phyloP scores from a whole-genome alignment of 1,140 invertebrate genomes.

The Zeugodacus cucurbitae region DNA sequence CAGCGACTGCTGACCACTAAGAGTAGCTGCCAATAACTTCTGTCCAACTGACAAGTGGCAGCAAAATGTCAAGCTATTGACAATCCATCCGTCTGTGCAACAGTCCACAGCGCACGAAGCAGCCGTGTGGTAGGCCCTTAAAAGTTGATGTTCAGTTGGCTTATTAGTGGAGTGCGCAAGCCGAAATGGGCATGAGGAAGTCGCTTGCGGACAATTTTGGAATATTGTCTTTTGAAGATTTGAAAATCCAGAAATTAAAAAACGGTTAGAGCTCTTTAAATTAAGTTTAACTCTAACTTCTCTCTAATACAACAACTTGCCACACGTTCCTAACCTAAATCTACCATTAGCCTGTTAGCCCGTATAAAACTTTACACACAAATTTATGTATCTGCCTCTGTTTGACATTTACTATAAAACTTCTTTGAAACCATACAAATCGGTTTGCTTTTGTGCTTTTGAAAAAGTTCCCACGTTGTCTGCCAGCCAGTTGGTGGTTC shows the following conservation, averaged over 20 bases:
- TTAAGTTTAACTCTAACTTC: too few relatives aligned
- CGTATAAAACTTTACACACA: too few relatives aligned
- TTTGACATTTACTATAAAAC: too few relatives aligned
- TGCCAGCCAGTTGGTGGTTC: not conserved
- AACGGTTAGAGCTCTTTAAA: too few relatives aligned
- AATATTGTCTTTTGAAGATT: too few relatives aligned
- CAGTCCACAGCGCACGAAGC: not conserved
- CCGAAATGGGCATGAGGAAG: too few relatives aligned
- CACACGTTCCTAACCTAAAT: too few relatives aligned
- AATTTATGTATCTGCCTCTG: too few relatives aligned
- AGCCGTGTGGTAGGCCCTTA: not conserved
- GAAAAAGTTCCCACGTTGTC: constrained; percentile 11
- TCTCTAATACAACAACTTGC: too few relatives aligned
- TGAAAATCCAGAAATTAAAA: too few relatives aligned
- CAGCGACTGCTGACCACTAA: not conserved
- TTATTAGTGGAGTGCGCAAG: not conserved
- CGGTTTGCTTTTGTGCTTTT: not conserved
- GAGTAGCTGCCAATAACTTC: constrained; percentile 32
- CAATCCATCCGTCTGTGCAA: not conserved
- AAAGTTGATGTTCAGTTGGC: not conserved
- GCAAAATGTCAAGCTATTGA: constrained; percentile 19
- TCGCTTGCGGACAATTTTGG: too few relatives aligned
- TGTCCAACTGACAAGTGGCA: constrained; percentile 18
- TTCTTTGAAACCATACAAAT: not conserved
- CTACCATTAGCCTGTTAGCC: too few relatives aligned